A percentile compares a stretch with the other conserved stretches of the same genome.
phyloP scores from a whole-genome alignment of 2,797 vertebrate genomes.

The Melanotaenia nigrans region DNA sequence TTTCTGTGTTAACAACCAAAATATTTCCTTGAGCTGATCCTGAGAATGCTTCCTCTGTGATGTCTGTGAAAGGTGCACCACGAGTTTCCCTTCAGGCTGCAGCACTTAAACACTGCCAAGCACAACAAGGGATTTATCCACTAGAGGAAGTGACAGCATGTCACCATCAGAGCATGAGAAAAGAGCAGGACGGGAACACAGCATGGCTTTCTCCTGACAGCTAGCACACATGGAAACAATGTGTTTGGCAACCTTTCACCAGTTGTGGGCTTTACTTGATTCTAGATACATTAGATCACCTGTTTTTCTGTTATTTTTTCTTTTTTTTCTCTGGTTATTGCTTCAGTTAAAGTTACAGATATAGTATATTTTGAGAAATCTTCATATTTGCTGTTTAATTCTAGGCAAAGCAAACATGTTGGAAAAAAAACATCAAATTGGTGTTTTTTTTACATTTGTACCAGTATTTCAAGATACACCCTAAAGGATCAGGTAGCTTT shows the following conservation, averaged over 20 bases:
- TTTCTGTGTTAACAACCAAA: constrained; percentile 47
- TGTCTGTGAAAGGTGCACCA: constrained; percentile 34
- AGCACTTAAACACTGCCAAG: constrained; percentile 45
- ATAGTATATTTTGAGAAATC: neutral
- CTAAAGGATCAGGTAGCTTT: no score
- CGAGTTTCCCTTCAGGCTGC: constrained; percentile 43
- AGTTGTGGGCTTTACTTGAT: constrained; percentile 12
- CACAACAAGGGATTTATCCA: constrained; percentile 61
- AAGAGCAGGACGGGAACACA: constrained; percentile 56
- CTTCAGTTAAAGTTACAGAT: neutral
- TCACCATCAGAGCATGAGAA: constrained; percentile 65
- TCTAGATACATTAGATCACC: constrained; percentile 15
- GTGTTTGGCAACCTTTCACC: constrained; percentile 40
- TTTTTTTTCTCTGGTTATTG: constrained; percentile 21
- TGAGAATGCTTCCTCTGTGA: constrained; percentile 45
- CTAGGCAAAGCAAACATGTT: constrained; percentile 8
- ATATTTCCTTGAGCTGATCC: constrained; percentile 59
- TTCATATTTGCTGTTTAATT: constrained; percentile 20
- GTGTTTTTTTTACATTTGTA: no score
- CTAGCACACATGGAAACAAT: constrained; percentile 57
- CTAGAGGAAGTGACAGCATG: constrained; percentile 66
- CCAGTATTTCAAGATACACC: no score
- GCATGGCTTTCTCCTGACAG: constrained; percentile 56
- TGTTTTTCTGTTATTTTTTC: neutral
- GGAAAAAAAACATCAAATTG: no score